A percentile compares a stretch with the other conserved stretches of the same genome.
Conservation (phyloP, 2,797 vertebrate species). For the Phyllotis vaccarum region DNA sequence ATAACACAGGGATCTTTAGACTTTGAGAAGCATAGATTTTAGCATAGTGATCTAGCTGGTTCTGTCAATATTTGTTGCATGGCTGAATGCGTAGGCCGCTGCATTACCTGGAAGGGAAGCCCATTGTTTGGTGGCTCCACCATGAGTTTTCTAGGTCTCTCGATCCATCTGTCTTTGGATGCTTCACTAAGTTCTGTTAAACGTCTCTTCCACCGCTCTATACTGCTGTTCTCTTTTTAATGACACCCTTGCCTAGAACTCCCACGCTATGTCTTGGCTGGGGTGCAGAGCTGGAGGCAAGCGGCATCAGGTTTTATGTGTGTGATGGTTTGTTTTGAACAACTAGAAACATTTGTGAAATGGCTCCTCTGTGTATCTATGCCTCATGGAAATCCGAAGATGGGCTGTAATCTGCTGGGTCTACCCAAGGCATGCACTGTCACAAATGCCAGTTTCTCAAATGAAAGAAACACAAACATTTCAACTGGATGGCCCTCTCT, state of each 20-base stretch:
- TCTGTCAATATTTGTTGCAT: not conserved
- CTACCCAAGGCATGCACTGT: not conserved
- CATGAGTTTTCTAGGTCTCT: not conserved
- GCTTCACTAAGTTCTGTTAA: not conserved
- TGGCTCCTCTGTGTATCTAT: conserved; percentile 19
- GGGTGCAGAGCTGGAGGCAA: not conserved
- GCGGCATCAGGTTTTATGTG: not conserved
- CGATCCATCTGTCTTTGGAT: not conserved
- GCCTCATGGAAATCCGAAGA: not conserved
- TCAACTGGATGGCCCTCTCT: not conserved
- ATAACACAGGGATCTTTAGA: not conserved
- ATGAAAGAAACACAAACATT: conserved; percentile 4
- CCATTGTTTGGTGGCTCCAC: not conserved
- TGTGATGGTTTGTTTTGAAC: conserved; percentile 38
- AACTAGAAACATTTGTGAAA: conserved; percentile 42
- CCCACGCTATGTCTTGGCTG: not conserved
- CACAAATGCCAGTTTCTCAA: not conserved
- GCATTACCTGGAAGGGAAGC: not conserved
- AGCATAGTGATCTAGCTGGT: not conserved
- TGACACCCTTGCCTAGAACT: not conserved
- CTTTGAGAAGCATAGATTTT: not conserved
- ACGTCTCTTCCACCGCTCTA: not conserved
- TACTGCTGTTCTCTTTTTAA: conserved; percentile 2
- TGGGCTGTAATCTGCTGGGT: not conserved
- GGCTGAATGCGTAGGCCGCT: not conserved